A percentile compares a stretch with the other conserved stretches of the same genome.
Evolutionary conservation across 2,888 invertebrate genomes (phyloP).

Genomic region (Drosophila sordidula): DNA sequence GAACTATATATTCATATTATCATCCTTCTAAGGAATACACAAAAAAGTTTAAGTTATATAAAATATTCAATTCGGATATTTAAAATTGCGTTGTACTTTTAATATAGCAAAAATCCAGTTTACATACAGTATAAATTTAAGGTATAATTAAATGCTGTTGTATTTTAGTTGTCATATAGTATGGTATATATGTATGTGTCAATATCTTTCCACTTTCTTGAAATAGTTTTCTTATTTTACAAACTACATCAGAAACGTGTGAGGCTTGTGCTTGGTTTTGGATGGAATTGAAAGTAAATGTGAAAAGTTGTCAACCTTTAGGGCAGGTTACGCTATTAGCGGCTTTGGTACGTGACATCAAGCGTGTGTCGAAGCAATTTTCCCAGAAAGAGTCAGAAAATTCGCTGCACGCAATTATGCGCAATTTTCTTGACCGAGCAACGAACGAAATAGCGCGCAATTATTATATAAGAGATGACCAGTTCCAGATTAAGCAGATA

Average conservation of each 20-base stretch:
- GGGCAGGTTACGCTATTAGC: slow-evolving; percentile 17
- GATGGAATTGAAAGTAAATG: slow-evolving; percentile 16
- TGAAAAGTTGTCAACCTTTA: slow-evolving; percentile 36
- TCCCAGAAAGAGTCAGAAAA: slow-evolving; percentile 46
- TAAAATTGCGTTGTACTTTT: neutral
- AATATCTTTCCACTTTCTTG: no score
- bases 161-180: no score
- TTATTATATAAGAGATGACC: slow-evolving; percentile 41
- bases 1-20: no score
- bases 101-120: neutral
- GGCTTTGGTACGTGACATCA: slow-evolving; percentile 61
- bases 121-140: neutral
- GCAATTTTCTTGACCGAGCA: slow-evolving; percentile 41
- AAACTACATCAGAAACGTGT: neutral
- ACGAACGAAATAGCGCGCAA: slow-evolving; percentile 24
- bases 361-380: slow-evolving; percentile 34
- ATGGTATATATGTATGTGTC: neutral
- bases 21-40: no score
- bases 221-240: no score
- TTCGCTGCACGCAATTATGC: slow-evolving; percentile 49
- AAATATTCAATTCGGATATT: neutral
- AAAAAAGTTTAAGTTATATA: neutral
- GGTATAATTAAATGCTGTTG: neutral
- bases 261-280: neutral
- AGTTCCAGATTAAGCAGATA: slow-evolving; percentile 23